phyloP scores from a whole-genome alignment of 2,888 invertebrate species.

The Catonia carolina region DNA sequence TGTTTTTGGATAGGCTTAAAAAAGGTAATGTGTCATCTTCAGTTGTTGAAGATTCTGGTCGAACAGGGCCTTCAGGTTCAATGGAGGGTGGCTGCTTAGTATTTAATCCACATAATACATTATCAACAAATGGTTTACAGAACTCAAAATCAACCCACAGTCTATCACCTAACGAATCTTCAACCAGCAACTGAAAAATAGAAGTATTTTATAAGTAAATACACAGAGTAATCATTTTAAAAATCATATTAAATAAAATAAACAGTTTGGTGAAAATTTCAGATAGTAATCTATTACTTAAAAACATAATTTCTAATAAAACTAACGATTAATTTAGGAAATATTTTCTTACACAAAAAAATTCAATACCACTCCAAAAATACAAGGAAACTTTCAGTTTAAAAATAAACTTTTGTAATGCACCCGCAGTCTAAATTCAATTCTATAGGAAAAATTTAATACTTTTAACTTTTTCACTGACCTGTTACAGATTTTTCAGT shows the following conservation, averaged over 20 bases:
- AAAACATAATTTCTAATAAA: no score
- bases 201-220: background rate
- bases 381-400: no score
- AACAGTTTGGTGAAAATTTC: slow-evolving; percentile 10
- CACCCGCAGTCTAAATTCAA: no score
- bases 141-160: slow-evolving; percentile 90
- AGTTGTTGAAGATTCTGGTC: slow-evolving; percentile 22
- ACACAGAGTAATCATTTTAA: background rate
- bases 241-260: slow-evolving; percentile 6
- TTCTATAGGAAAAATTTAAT: no score
- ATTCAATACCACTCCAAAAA: no score
- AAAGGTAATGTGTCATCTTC: slow-evolving; percentile 29
- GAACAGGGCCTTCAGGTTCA: slow-evolving; percentile 28
- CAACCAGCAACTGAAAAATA: slow-evolving; percentile 69
- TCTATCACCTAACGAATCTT: slow-evolving; percentile 89
- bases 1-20: background rate
- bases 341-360: no score
- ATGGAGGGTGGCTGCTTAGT: slow-evolving; percentile 62
- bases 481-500: no score
- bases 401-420: no score
- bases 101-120: slow-evolving; percentile 77
- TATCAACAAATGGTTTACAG: slow-evolving; percentile 86
- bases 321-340: no score
- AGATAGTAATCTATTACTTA: no score
- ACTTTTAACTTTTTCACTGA: no score